A percentile compares a stretch with the other conserved stretches of the same genome.
Conservation (phyloP, 1,140 invertebrate genomes). For the Calosoma granatense region DNA sequence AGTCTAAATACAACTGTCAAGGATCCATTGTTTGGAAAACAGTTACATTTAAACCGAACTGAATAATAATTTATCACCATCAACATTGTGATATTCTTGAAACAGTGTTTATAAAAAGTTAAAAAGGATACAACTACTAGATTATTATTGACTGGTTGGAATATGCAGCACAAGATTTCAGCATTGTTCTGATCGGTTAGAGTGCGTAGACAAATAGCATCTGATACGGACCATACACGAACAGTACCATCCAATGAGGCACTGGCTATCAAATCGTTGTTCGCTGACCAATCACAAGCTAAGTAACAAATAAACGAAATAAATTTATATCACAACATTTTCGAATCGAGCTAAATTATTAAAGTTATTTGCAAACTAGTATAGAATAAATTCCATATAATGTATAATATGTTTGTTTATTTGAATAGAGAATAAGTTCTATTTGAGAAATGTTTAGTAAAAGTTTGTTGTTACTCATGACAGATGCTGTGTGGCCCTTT, state of each 20-base stretch:
- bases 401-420: too few relatives aligned
- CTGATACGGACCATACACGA: slow-evolving; percentile 57
- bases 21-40: slow-evolving; percentile 10
- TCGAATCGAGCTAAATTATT: neutral
- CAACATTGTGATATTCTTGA: too few relatives aligned
- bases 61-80: too few relatives aligned
- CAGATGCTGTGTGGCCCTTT: slow-evolving; percentile 62
- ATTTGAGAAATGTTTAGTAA: too few relatives aligned
- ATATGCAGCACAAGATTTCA: slow-evolving; percentile 64
- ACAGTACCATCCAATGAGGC: slow-evolving; percentile 66
- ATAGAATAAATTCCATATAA: too few relatives aligned
- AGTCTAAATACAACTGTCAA: slow-evolving; percentile 38
- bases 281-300: slow-evolving; percentile 77
- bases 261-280: slow-evolving; percentile 75
- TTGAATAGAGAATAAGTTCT: too few relatives aligned
- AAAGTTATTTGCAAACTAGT: slow-evolving; percentile 1
- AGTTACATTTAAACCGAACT: too few relatives aligned
- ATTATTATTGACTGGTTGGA: slow-evolving; percentile 83
- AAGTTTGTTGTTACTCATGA: slow-evolving; percentile 62
- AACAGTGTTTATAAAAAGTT: slow-evolving; percentile 2
- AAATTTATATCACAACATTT: neutral
- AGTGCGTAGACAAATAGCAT: slow-evolving; percentile 51
- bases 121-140: slow-evolving; percentile 68
- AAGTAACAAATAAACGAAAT: too few relatives aligned
- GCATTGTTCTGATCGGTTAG: slow-evolving; percentile 51